Base-by-base conservation (phyloP, 2,888 invertebrate genomes). In the Brenthis hecate region DNA sequence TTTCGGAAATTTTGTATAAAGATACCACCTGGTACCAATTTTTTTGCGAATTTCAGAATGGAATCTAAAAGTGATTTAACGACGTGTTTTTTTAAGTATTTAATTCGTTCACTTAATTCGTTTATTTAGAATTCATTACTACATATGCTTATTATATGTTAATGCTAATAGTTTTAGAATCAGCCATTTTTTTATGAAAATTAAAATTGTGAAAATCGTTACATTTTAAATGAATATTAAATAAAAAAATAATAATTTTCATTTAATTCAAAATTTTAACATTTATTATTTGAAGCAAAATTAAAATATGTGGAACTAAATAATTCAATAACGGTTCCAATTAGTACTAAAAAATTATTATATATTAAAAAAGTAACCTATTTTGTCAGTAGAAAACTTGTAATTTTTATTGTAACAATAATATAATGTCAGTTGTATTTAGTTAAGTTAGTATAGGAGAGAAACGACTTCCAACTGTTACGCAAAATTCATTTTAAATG, bases 1-100 rank as follows among this genome's bases (percentile, higher is more conserved):
- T 50, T 28, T 13, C 11, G 11, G 36, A 43, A 43, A 43, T 43
- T 43, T 43, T 36, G 16, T 56, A 32, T n/a, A 11, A 36, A 0
- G n/a, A 8, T 6, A 56, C 16, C n/a, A n/a, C 50, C 28, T 28
- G 60, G 50, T 50, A 60, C 28, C 53, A 62, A 36, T 62, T 50
- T 23, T 32, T 51, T 28, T 32, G 19, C 8, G 13, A 36, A 16
- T 43, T 32, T 43, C n/a, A 50, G 13, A 13, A 1, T 32, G 50
- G 13, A 51, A 51, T 28, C 65, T 50, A 23, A 56, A 64, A 62
- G 65, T 56, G 65, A 65, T 51, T 47, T 67, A 61, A 56, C 6
- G 8, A 23, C 6, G 58, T 16, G 43, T 71, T 66, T 72, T 36
- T 36, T 63, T 51, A 74, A 74, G 70, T 74, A 74, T 74, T 74